Evolutionary conservation across 1,140 invertebrate genomes (phyloP).

Genomic region (Anoplophora glabripennis): DNA sequence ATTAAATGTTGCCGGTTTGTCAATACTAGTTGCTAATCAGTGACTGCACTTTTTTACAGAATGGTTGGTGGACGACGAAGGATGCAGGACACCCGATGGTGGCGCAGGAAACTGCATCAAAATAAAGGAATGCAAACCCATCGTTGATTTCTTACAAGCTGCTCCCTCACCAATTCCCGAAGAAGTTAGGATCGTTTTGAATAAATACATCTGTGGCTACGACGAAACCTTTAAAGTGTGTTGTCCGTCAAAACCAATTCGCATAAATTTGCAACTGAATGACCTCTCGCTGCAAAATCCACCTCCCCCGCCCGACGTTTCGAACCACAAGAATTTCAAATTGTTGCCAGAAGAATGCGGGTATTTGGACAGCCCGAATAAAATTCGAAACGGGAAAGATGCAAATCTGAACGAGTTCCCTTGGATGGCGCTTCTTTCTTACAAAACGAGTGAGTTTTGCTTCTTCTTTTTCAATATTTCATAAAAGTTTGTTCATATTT

Average conservation of each 20-base stretch:
- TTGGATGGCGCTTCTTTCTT: slow-evolving; percentile 64
- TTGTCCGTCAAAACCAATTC: slow-evolving; percentile 43
- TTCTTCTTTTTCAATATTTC: too few species aligned
- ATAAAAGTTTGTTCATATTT: too few species aligned
- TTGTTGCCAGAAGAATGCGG: slow-evolving; percentile 52
- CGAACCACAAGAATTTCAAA: slow-evolving; percentile 54
- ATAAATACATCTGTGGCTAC: slow-evolving; percentile 52
- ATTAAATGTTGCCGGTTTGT: too few species aligned
- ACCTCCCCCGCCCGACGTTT: slow-evolving; percentile 49
- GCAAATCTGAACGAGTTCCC: slow-evolving; percentile 61
- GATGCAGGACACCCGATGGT: slow-evolving; percentile 46
- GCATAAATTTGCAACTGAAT: neutral
- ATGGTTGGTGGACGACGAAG: slow-evolving; percentile 42
- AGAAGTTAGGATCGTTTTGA: slow-evolving; percentile 34
- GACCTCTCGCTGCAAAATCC: too few species aligned
- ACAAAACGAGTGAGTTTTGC: slow-evolving; percentile 48
- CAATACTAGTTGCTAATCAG: too few species aligned
- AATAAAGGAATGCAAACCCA: slow-evolving; percentile 44
- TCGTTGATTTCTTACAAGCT: slow-evolving; percentile 29
- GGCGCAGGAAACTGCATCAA: slow-evolving; percentile 47
- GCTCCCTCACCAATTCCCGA: slow-evolving; percentile 42
- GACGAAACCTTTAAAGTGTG: slow-evolving; percentile 43
- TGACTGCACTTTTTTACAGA: slow-evolving; percentile 43
- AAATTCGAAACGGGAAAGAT: slow-evolving; percentile 57
- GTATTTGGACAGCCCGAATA: slow-evolving; percentile 41